These are phyloP conservation scores for Bombus vancouverensis DNA, from an alignment of 1,140 invertebrate genomes.

Conservation along the genomic window DNA sequence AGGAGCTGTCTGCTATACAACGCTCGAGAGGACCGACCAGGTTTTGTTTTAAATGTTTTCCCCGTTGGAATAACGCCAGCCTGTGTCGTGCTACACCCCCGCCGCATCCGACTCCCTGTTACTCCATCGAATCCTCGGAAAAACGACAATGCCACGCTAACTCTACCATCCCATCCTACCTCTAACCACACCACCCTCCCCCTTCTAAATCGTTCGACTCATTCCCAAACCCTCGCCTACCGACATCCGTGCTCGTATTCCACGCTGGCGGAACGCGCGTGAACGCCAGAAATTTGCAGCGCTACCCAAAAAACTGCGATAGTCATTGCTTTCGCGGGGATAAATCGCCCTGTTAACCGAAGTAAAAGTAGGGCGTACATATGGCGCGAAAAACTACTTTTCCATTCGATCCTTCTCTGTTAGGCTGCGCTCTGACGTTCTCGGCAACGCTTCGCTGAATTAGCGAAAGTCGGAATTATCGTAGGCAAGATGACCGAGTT, in stretches of 20 bases:
- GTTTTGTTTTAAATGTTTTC: slow-evolving; percentile 67
- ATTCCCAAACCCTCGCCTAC: slow-evolving; percentile 20
- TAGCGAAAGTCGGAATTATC: slow-evolving; percentile 1
- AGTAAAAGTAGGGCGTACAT: slow-evolving; percentile 36
- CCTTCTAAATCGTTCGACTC: slow-evolving; percentile 49
- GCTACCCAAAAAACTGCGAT: slow-evolving; percentile 52
- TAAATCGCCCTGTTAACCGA: slow-evolving; percentile 60
- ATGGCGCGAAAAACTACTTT: slow-evolving; percentile 27
- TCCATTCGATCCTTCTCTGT: background rate
- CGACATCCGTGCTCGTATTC: slow-evolving; percentile 59
- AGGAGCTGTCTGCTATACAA: slow-evolving; percentile 17
- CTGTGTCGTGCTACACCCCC: background rate
- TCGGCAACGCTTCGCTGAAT: background rate
- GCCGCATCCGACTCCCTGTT: slow-evolving; percentile 21
- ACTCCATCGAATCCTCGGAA: slow-evolving; percentile 36
- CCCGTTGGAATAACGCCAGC: slow-evolving; percentile 58
- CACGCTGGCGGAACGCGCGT: slow-evolving; percentile 27
- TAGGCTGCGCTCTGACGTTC: background rate
- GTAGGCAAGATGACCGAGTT: background rate
- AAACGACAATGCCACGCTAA: slow-evolving; percentile 40
- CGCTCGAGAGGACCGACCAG: slow-evolving; percentile 42
- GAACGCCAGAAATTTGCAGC: slow-evolving; percentile 40
- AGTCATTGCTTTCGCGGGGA: slow-evolving; percentile 56
- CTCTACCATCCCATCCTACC: background rate
- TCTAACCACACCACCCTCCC: background rate